Evolutionary conservation across 2,113 vertebrate genomes (phyloP).

Genomic region (Daboia siamensis): DNA sequence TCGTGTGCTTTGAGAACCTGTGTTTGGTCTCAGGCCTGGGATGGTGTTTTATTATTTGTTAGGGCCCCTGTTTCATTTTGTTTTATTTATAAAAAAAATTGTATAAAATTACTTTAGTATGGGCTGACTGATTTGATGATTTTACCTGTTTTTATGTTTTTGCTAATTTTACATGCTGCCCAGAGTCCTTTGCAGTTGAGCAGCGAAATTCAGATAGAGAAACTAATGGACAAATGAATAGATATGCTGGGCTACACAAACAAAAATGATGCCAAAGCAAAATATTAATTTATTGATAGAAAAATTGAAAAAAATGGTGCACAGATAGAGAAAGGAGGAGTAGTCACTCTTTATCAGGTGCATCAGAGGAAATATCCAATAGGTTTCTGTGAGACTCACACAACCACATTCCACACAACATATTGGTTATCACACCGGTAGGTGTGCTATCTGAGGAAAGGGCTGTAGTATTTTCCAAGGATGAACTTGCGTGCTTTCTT

Average conservation of each 20-base stretch:
- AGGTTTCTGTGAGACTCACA: background rate
- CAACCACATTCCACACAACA: background rate
- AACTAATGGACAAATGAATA: background rate
- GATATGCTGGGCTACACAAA: background rate
- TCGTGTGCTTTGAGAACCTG: background rate
- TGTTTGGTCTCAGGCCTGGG: background rate
- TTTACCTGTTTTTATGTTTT: background rate
- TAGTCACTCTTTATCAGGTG: too few relatives aligned
- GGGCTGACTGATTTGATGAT: background rate
- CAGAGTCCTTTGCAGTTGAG: background rate
- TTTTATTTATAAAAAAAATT: background rate
- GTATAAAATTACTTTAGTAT: background rate
- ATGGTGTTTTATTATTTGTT: background rate
- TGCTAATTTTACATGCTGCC: background rate
- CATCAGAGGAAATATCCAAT: background rate
- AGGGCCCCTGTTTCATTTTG: background rate
- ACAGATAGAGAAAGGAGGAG: background rate
- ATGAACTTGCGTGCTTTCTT: background rate
- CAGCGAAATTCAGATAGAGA: background rate
- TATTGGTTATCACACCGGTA: background rate
- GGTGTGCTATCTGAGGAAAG: background rate
- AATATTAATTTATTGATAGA: background rate
- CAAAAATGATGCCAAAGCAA: background rate
- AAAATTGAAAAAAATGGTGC: background rate
- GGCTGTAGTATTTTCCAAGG: background rate